Evolutionary conservation across 2,888 invertebrate genomes (phyloP), one percentile per base, ranked within the genome.

Genomic region (Lycaena phlaeas): DNA sequence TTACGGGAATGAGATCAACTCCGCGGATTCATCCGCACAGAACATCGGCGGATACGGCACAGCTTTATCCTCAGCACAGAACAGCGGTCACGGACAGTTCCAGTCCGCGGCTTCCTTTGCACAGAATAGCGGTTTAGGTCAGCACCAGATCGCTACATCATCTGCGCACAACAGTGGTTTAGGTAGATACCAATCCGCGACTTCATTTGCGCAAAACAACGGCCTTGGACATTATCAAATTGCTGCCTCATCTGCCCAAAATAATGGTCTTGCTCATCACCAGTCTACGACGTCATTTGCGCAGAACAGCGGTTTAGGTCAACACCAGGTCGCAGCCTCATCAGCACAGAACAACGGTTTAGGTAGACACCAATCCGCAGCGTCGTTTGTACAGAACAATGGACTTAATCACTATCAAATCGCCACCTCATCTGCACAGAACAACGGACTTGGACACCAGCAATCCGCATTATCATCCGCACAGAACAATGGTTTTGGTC

Each of bases 21-120:
- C 70, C 18, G 51, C 56, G 34, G 28, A 40, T 11, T 30, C 29
- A 5, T 29, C 30, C 1, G 30, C 30, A 2, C 31, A 34, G 7
- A 73, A 67, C 59, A 59, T 54, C 30, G 59, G 70, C n/a, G 57
- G 65, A 50, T 64, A 46, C 38, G 68, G 68, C 27, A 58, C 67
- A 2, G 62, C 74, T 2, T 40, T 59, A 2, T 66, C 64, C 40
- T 54, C 70, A 2, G 76, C 76, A 5, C 63, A 66, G 38, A 64
- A 59, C 38, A 38, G 52, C 7, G 50, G 59, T 3, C 14, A 41
- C 3, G 38, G 41, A 11, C 44, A 43, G 5, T 18, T 4, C 18
- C 3, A 18, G 28, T 41, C 44, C 2, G 46, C 44, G 3, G 6
- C 10, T 1, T 12, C 31, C 1, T 31, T 18, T 18, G 31, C 31